Base-by-base conservation (phyloP, 2,113 vertebrate species). In the Corvus hawaiiensis region DNA sequence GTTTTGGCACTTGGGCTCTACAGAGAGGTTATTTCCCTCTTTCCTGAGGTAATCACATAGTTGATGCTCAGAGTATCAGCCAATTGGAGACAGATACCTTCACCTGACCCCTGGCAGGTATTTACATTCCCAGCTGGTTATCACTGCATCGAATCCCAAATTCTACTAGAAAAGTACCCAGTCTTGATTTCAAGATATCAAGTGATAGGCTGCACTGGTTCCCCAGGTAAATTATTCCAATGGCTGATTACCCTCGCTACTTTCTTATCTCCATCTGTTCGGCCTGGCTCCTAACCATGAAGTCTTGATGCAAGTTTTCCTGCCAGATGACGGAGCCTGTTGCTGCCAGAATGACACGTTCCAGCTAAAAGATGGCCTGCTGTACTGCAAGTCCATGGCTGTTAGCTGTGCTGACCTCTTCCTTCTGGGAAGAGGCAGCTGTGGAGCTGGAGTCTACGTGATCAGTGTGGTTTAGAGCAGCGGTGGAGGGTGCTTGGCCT, bases 251-350 rank as follows among this genome's bases (percentile, higher is more conserved):
- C 21, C 59, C 67, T 94, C 9, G 0, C 87, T 96, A 76, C 91
- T 91, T 93, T 87, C 71, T 90, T 91, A 94, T 93, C 87, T 89
- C 54, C 33, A 7, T 79, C 82, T 80, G 59, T 95, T 91, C 90
- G 9, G 75, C 94, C 62, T 90, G 41, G 54, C 84, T 94, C 43
- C 78, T 85, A 93, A 68, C 81, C 82, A 28, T 82, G 63, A 62
- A 58, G 58, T 88, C 89, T 93, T 87, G 54, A 64, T 89, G 10
- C 43, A 61, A 35, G 61, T 94, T 93, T 93, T 91, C 48, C 12
- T 87, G 59, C 27, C 24, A 20, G 84, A 28, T 93, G n/a, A 41
- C 6, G 32, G 78, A 85, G 69, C 71, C 49, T 75, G n/a, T 67
- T 87, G 48, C 89, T 89, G 86, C 74, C 66, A 62, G 81, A 59